Base-by-base conservation (phyloP, 2,888 invertebrate species). In the Dione vanillae region DNA sequence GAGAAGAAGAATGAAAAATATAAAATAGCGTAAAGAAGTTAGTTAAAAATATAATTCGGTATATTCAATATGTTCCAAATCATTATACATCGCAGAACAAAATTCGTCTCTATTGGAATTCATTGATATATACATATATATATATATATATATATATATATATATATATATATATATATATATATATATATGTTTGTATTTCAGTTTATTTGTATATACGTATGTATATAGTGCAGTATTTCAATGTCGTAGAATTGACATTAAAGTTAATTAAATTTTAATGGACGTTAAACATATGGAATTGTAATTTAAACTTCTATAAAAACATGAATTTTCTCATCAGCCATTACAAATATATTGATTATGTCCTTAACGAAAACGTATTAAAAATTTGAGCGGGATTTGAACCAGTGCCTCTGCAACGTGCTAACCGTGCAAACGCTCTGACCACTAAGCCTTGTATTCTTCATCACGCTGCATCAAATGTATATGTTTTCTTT, bases 21-120 rank as follows among this genome's bases (percentile, higher is more conserved):
- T 27, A 27, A 27, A 27, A 27, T 27, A 27, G 16, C 10, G 16
- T 19, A 9, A 16, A 47, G 47, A 47, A 47, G 3, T 19, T 47
- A 47, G 16, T 47, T 16, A 47, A 47, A 47, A 16, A 19, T 49
- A 49, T 49, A 6, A 19, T 49, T 19, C 6, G 49, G 19, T 0
- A 19, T 11, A 19, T 19, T 10, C 49, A 54, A 54, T 16, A 10
- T 19, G 16, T 9, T 37, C n/a, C n/a, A 35, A 37, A 54, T 54
- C 54, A 54, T 43, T 49, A 16, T 54, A 16, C 1, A 54, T 54
- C n/a, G 52, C 56, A 65, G 52, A 70, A 66, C 69, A 2, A 40
- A 70, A 70, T 72, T 45, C 51, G 40, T 64, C 20, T 72, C 58
- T 67, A 70, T 64, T 67, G 62, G 58, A 61, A 69, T 69, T 52